Base-by-base conservation (phyloP, 2,113 vertebrate genomes). In the Alectura lathami region DNA sequence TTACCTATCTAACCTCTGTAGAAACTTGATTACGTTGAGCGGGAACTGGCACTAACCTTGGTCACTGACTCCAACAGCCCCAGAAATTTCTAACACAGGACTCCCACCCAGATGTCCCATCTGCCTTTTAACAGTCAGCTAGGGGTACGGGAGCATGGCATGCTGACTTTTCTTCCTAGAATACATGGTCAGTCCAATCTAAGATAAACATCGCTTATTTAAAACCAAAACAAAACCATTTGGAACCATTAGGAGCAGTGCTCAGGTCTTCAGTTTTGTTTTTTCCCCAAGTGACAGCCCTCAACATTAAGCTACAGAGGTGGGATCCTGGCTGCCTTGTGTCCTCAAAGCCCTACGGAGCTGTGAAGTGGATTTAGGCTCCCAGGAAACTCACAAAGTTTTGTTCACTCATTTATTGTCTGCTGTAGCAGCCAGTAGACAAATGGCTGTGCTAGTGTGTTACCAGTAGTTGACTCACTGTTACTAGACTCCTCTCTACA, bases 81-180 rank as follows among this genome's bases (percentile, higher is more conserved):
- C 13, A 9, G 16, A 69, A 83, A 89, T 45, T 14, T 70, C 48
- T 36, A n/a, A 79, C 57, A 66, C 0, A 36, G 70, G 42, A 68
- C 21, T 85, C 21, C 27, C 42, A 89, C 18, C 20, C 43, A 50
- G 8, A 18, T 2, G 15, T 32, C 56, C 66, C 75, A 23, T 90
- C 80, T 48, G 43, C 79, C 36, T 76, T 56, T 29, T 48, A 68
- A 23, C 1, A 60, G 27, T 36, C 54, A 70, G 7, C 5, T 42
- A 26, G 43, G 43, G 7, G 5, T 1, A 17, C 51, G 12, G 18
- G 34, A 64, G 13, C 0, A 2, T 50, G 62, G 10, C 27, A 53
- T 3, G 29, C 16, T 38, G 43, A 47, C 27, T 83, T 69, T 3
- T 13, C 45, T 73, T 89, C 68, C n/a, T n/a, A 66, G 17, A 89